phyloP scores from a whole-genome alignment of 2,113 vertebrate genomes.

The Notiomystis cincta region DNA sequence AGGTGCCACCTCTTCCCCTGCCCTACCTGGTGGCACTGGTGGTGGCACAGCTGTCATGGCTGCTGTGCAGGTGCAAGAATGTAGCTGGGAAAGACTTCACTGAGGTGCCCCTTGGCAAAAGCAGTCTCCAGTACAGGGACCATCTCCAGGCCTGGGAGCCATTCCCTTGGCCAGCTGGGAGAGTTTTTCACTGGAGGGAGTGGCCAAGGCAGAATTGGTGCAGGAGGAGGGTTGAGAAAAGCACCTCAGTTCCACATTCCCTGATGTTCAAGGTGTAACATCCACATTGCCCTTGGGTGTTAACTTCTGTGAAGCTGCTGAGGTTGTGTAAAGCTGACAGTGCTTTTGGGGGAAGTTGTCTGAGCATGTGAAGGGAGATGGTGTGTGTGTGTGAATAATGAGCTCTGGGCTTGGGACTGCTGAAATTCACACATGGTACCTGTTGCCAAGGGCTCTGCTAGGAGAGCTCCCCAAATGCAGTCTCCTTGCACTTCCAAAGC shows the following conservation, averaged over 20 bases:
- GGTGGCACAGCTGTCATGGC: neutral
- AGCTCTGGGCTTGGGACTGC: neutral
- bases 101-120: neutral
- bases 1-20: neutral
- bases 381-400: neutral
- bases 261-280: neutral
- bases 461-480: neutral
- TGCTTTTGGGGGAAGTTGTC: neutral
- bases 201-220: neutral
- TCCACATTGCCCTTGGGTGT: neutral
- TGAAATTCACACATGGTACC: neutral
- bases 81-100: neutral
- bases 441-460: neutral
- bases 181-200: neutral
- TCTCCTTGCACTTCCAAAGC: neutral
- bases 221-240: neutral
- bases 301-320: neutral
- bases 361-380: conserved; percentile 5
- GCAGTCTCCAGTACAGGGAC: neutral
- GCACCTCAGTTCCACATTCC: neutral
- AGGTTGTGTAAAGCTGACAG: neutral
- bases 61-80: neutral
- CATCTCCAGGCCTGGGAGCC: neutral
- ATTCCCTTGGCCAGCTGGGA: neutral
- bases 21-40: neutral